Percentiles rank a stretch among this genome's conserved stretches.
Evolutionary conservation across 1,140 invertebrate genomes (phyloP).

Genomic region (Atopsyche davidsoni): DNA sequence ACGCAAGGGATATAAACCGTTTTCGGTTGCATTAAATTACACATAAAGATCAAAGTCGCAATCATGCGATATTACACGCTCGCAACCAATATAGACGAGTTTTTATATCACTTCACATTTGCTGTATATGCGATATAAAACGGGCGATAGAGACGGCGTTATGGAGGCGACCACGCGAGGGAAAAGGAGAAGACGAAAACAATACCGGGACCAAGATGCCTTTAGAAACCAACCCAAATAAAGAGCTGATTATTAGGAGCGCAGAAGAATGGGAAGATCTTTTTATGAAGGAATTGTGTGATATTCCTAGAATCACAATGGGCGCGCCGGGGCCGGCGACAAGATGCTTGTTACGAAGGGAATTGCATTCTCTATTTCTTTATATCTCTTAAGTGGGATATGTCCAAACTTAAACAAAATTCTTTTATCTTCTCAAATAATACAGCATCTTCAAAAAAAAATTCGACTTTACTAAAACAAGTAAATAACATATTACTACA

Average conservation of each 20-base stretch:
- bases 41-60: no score
- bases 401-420: no score
- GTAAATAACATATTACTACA: no score
- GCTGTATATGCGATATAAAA: slow-evolving; percentile 7
- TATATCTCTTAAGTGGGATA: no score
- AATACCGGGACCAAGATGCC: slow-evolving; percentile 22
- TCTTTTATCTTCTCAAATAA: no score
- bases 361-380: slow-evolving; percentile 26
- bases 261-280: slow-evolving; percentile 16
- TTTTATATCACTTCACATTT: no score
- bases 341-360: slow-evolving; percentile 9
- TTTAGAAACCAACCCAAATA: slow-evolving; percentile 25
- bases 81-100: no score
- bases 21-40: no score
- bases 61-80: no score
- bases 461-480: no score
- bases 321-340: slow-evolving; percentile 12
- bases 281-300: slow-evolving; percentile 23
- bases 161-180: neutral
- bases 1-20: no score
- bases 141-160: slow-evolving; percentile 8
- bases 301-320: slow-evolving; percentile 22
- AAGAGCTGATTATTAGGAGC: slow-evolving; percentile 24
- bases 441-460: no score
- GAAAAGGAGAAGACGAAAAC: slow-evolving; percentile 15